phyloP scores from a whole-genome alignment of 2,113 vertebrate genomes.

The Lepisosteus oculatus region DNA sequence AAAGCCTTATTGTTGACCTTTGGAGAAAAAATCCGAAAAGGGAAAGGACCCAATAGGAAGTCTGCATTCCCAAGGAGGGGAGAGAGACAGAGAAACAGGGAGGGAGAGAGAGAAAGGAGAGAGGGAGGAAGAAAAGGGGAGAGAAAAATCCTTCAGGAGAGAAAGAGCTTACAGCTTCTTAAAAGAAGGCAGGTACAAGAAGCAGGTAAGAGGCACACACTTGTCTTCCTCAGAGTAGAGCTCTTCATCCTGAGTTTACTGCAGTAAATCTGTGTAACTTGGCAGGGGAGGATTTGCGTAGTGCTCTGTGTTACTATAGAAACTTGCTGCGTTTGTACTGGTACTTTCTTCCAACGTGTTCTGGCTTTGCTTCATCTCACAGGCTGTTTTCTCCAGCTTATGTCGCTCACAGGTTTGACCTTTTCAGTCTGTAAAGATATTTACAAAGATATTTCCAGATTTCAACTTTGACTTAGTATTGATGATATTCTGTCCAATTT shows the following conservation, averaged over 20 bases:
- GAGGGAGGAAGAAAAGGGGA: background rate
- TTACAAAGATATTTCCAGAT: too few relatives aligned
- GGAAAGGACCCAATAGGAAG: conserved; percentile 46
- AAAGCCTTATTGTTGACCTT: conserved; percentile 55
- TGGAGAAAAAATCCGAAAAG: conserved; percentile 42
- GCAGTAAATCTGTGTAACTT: conserved; percentile 16
- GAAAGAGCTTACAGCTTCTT: conserved; percentile 16
- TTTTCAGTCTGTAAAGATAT: too few relatives aligned
- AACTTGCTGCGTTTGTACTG: conserved; percentile 34
- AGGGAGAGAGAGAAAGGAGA: conserved; percentile 17
- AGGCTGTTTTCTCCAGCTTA: too few relatives aligned
- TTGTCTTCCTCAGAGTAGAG: background rate
- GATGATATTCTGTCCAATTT: too few relatives aligned
- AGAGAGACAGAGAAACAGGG: conserved; percentile 26
- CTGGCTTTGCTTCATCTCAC: too few relatives aligned
- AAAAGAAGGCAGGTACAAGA: conserved; percentile 63
- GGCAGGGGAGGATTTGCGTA: conserved; percentile 26
- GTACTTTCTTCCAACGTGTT: conserved; percentile 25
- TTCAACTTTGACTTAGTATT: too few relatives aligned
- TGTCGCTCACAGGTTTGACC: too few relatives aligned
- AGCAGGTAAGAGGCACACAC: conserved; percentile 58
- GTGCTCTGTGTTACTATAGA: conserved; percentile 54
- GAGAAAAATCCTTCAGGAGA: background rate
- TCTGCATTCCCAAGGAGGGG: conserved; percentile 36
- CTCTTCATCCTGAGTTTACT: too few relatives aligned